Percentiles rank a stretch among this genome's conserved stretches.
Conservation (phyloP, 2,113 vertebrate genomes). For the Scophthalmus maximus region DNA sequence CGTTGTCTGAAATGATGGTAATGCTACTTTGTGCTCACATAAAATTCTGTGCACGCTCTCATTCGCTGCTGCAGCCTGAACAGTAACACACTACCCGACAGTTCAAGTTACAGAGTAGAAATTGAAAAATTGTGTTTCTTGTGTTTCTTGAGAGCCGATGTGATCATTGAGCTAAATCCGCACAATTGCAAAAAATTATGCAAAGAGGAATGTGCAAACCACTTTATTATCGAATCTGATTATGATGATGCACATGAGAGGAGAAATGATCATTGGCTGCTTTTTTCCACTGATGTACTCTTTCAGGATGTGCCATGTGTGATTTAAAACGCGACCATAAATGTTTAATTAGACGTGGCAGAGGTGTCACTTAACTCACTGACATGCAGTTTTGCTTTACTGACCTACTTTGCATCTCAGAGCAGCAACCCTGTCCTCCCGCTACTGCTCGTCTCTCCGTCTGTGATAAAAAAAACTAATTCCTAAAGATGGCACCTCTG, state of each 20-base stretch:
- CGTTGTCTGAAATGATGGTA: not conserved
- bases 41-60: not conserved
- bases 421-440: conserved; percentile 11
- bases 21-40: not conserved
- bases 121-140: not conserved
- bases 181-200: not conserved
- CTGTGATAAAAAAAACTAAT: conserved; percentile 9
- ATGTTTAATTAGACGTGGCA: conserved; percentile 72
- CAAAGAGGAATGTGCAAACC: not conserved
- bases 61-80: not conserved
- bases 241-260: not conserved
- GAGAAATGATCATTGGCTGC: not conserved
- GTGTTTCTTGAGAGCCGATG: not conserved
- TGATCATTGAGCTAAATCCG: not conserved
- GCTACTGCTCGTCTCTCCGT: not conserved
- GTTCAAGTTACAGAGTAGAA: not conserved
- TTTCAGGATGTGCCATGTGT: conserved; percentile 8
- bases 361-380: conserved; percentile 70
- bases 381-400: conserved; percentile 36
- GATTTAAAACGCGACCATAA: conserved; percentile 63
- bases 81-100: not conserved
- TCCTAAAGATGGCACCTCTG: not conserved
- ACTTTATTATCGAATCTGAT: not conserved
- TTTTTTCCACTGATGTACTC: not conserved
- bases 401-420: conserved; percentile 41